phyloP scores from a whole-genome alignment of 2,797 vertebrate genomes.

The Myotis findleyi region DNA sequence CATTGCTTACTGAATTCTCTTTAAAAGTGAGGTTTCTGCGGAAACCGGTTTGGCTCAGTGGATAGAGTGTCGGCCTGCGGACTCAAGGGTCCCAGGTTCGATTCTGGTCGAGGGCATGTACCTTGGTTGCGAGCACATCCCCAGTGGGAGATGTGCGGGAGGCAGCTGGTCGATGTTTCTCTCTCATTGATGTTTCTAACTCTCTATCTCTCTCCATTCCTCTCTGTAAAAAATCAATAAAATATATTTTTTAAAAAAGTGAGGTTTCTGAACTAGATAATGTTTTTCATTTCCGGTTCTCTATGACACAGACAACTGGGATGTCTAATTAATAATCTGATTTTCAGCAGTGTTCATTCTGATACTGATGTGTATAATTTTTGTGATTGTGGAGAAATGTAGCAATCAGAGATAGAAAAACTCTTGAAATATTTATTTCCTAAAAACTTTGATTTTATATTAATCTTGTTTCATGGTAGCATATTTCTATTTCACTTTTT shows the following conservation, averaged over 20 bases:
- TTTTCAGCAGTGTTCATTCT: background rate
- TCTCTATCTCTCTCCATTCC: too few species aligned
- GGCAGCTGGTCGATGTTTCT: too few species aligned
- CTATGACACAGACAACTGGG: background rate
- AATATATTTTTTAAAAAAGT: background rate
- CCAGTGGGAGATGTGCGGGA: too few species aligned
- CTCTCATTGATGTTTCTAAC: too few species aligned
- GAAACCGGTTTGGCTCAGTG: too few species aligned
- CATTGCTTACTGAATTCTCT: background rate
- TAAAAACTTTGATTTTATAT: background rate
- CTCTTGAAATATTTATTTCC: background rate
- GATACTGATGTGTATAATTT: background rate
- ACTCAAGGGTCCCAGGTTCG: too few species aligned
- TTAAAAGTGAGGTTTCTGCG: background rate
- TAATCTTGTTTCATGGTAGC: background rate
- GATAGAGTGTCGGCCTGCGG: too few species aligned
- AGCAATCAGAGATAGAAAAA: background rate
- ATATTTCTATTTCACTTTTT: background rate
- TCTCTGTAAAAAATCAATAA: too few species aligned
- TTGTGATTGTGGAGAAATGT: background rate
- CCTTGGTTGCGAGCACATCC: too few species aligned
- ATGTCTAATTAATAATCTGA: background rate
- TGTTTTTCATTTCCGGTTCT: background rate
- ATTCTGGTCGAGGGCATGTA: too few species aligned
- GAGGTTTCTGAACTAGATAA: background rate